These are phyloP conservation scores for Geotrupes spiniger DNA, from an alignment of 2,888 invertebrate species.

Conservation along the genomic window DNA sequence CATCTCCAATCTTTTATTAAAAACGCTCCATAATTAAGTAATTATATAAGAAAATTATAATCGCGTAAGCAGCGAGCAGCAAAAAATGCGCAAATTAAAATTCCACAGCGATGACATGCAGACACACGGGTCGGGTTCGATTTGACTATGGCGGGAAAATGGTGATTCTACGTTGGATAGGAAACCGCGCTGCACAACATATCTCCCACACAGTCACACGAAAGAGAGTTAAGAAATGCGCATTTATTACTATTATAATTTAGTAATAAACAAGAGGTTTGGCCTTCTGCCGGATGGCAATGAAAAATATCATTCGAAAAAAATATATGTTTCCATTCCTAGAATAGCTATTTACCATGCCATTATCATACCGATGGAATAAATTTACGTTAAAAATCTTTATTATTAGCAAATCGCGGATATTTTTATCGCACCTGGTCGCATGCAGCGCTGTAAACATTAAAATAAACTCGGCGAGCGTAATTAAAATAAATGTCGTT, in stretches of 20 bases:
- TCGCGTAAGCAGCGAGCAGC: no score
- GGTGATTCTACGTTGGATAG: no score
- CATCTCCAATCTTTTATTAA: no score
- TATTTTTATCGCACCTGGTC: slow-evolving; percentile 18
- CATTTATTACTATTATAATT: slow-evolving; percentile 10
- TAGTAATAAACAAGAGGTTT: slow-evolving; percentile 27
- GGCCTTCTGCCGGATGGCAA: slow-evolving; percentile 30
- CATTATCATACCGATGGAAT: slow-evolving; percentile 17
- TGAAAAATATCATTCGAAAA: slow-evolving; percentile 28
- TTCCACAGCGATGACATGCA: no score
- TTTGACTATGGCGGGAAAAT: no score
- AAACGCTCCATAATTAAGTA: no score
- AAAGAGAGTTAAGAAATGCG: slow-evolving; percentile 10
- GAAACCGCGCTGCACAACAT: no score
- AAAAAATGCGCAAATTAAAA: no score
- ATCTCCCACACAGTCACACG: not conserved
- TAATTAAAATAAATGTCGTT: slow-evolving; percentile 9
- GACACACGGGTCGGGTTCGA: no score
- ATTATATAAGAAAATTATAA: no score
- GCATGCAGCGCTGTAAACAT: not conserved
- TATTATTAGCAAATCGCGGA: slow-evolving; percentile 22
- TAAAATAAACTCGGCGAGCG: not conserved
- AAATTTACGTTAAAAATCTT: slow-evolving; percentile 18
- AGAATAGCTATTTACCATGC: slow-evolving; percentile 16
- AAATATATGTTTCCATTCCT: slow-evolving; percentile 28